Evolutionary conservation across 2,888 invertebrate species (phyloP), one percentile per base, ranked within the genome.

Genomic region (Callyntrura sp.): DNA sequence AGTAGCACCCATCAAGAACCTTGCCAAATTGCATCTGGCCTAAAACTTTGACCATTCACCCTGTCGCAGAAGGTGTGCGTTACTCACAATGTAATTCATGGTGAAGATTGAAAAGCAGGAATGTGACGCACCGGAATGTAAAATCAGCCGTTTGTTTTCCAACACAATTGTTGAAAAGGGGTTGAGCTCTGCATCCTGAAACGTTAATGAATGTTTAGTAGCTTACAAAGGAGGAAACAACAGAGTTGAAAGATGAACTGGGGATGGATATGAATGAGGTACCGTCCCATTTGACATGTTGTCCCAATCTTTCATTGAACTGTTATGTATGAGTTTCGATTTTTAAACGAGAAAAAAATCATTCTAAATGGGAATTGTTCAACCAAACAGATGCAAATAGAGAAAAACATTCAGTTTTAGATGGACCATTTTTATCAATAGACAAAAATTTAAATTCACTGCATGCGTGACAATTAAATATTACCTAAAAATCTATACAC

Each of bases 181-280:
- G 85, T 85, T 76, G 85, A 55, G n/a, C 28, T n/a, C n/a, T 11
- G 28, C 20, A 20, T 51, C n/a, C 57, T 25, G n/a, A 43, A 9
- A 43, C 70, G 57, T 87, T 87, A 81, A 87, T 87, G 87, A 87
- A 81, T 87, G 68, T 87, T 87, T 87, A 79, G 81, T 81, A 70
- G 65, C 20, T 20, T 68, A 79, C 81, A 87, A 87, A 87, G 81
- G 78, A 87, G 87, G 70, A 81, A 87, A 87, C 87, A 87, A 87
- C 28, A 68, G 68, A 87, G 87, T 87, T 87, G 87, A 87, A 87
- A 87, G 87, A 87, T 87, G 87, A 87, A 87, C 81, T 87, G 68
- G 83, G n/a, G 83, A 62, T 23, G 51, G 51, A 25, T 45, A 48
- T 73, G 73, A 73, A 73, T 84, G 68, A 17, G n/a, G 28, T 35